phyloP scores from a whole-genome alignment of 2,113 vertebrate species.

The Cyanoliseus patagonus region DNA sequence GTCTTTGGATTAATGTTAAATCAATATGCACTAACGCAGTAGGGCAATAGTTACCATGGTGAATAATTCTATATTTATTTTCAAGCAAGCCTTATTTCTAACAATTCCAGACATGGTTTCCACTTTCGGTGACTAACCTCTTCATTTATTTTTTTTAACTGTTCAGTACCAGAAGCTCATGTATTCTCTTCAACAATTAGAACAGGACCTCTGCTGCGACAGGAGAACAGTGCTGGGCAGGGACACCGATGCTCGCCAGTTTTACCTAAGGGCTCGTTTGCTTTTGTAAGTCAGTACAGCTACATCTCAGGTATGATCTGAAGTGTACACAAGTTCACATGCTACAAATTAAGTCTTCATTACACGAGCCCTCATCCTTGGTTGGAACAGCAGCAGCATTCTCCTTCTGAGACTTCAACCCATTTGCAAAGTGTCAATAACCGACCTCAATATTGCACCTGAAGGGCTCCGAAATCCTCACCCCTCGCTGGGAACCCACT shows the following conservation, averaged over 20 bases:
- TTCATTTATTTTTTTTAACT: background rate
- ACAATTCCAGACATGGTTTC: constrained; percentile 46
- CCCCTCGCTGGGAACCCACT: background rate
- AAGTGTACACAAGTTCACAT: background rate
- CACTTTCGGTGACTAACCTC: constrained; percentile 47
- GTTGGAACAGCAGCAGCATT: background rate
- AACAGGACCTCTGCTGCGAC: background rate
- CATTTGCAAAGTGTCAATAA: too few species aligned
- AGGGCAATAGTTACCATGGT: constrained; percentile 43
- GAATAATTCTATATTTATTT: constrained; percentile 70
- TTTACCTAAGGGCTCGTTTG: background rate
- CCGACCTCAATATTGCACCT: too few species aligned
- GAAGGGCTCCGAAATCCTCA: background rate
- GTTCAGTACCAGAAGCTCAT: background rate
- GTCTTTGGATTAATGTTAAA: constrained; percentile 43
- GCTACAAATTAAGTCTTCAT: background rate
- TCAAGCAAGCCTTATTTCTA: constrained; percentile 51
- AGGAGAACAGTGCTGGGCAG: background rate
- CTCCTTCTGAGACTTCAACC: background rate
- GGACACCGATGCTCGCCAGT: rapidly evolving
- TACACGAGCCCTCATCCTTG: background rate
- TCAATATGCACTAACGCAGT: background rate
- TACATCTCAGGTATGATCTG: background rate
- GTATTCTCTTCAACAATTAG: background rate
- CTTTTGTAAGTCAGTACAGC: background rate